Percentiles rank a stretch among this genome's conserved stretches.
Conservation (phyloP, 92 coral and sea anemone genomes). For the Heliopora coerulea region DNA sequence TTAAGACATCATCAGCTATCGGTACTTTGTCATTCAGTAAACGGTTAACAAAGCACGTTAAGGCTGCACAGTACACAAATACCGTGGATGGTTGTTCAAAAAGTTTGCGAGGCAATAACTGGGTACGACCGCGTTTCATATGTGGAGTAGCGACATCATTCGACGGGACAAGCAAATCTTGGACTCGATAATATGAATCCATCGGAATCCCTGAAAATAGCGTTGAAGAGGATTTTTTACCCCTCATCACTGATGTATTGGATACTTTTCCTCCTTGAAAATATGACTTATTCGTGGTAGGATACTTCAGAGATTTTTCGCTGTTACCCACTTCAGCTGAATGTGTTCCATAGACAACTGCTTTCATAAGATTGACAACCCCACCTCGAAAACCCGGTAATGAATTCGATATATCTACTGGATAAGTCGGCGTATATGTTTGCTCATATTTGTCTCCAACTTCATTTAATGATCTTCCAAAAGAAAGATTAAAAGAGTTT, state of each 20-base stretch:
- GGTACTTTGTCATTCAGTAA: neutral
- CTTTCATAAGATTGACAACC: slow-evolving; percentile 3
- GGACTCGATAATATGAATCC: slow-evolving; percentile 32
- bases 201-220: slow-evolving; percentile 2
- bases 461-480: slow-evolving; percentile 27
- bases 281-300: neutral
- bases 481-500: neutral
- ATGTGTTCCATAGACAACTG: slow-evolving; percentile 8
- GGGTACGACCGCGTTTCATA: neutral
- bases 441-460: slow-evolving; percentile 41
- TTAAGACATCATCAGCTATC: neutral
- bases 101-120: slow-evolving; percentile 12
- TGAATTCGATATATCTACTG: slow-evolving; percentile 4
- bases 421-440: slow-evolving; percentile 27
- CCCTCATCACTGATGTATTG: neutral
- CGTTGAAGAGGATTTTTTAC: neutral
- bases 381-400: neutral
- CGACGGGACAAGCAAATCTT: slow-evolving; percentile 8
- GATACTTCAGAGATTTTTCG: slow-evolving; percentile 9
- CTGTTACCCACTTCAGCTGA: slow-evolving; percentile 28
- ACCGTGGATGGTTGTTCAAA: slow-evolving; percentile 68
- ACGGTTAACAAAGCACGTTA: slow-evolving; percentile 40
- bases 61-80: slow-evolving; percentile 61
- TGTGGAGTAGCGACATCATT: neutral
- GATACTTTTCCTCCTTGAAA: neutral